These are phyloP conservation scores for Odontomachus brunneus DNA, from an alignment of 1,140 invertebrate genomes.

Conservation along the genomic window DNA sequence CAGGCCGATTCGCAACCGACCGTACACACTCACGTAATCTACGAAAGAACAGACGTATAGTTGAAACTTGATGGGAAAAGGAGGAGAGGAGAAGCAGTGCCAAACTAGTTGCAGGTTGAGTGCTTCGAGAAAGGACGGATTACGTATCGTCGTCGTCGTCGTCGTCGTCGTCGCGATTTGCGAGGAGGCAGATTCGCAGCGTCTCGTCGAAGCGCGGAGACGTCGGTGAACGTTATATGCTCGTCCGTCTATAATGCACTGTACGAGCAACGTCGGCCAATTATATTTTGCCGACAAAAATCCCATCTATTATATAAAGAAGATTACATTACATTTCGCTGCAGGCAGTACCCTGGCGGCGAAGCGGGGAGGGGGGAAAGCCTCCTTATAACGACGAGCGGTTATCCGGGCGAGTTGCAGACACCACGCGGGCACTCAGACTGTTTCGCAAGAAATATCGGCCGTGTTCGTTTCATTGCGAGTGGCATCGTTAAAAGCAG, in stretches of 20 bases:
- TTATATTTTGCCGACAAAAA: constrained; percentile 12
- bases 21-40: too few species aligned
- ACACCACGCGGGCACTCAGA: background rate
- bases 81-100: too few species aligned
- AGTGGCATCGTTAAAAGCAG: constrained; percentile 41
- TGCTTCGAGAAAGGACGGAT: too few species aligned
- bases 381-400: constrained; percentile 33
- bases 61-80: too few species aligned
- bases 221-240: background rate
- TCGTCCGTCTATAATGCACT: background rate
- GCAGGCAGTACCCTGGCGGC: background rate
- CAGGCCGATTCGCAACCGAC: too few species aligned
- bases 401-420: constrained; percentile 37
- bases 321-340: constrained; percentile 25
- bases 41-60: too few species aligned
- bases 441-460: constrained; percentile 40
- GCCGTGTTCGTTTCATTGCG: background rate
- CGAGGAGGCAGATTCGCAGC: too few species aligned
- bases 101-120: too few species aligned
- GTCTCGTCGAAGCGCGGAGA: too few species aligned
- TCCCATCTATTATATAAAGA: constrained; percentile 35
- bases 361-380: too few species aligned
- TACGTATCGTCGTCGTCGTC: too few species aligned
- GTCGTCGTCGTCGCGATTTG: too few species aligned
- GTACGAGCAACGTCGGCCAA: background rate